Conservation (phyloP, 1,140 invertebrate genomes). For the Drosophila nigrodunni region DNA sequence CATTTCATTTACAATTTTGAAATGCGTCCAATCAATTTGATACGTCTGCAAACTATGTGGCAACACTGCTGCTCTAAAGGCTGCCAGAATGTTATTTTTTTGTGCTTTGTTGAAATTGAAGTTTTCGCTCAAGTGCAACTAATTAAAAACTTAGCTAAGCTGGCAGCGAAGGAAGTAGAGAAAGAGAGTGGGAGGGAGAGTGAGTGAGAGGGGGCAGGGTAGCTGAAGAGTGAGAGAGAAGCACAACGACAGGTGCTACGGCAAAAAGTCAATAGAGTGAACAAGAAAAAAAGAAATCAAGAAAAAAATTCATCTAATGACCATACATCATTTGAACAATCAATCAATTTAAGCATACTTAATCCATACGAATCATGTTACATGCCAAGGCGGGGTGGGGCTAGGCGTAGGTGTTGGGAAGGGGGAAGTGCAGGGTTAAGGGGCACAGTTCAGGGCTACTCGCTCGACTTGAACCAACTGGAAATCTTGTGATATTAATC, state of each 20-base stretch:
- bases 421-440: background rate
- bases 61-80: background rate
- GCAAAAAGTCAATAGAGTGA: conserved; percentile 20
- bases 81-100: background rate
- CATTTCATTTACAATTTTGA: conserved; percentile 58
- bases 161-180: background rate
- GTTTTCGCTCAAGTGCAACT: conserved; percentile 72
- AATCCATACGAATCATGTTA: conserved; percentile 80
- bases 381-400: conserved; percentile 47
- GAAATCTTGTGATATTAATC: conserved; percentile 80
- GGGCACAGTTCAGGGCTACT: conserved; percentile 38
- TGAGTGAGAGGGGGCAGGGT: background rate
- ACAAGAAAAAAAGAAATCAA: conserved; percentile 24
- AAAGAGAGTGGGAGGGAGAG: background rate
- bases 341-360: conserved; percentile 80
- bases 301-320: conserved; percentile 67
- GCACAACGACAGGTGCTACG: conserved; percentile 24
- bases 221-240: background rate
- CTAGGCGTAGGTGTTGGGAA: background rate
- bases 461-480: conserved; percentile 67
- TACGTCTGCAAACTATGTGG: conserved; percentile 8
- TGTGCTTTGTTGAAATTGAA: conserved; percentile 43
- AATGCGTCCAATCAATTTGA: conserved; percentile 59
- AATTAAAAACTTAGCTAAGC: conserved; percentile 60
- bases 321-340: conserved; percentile 81